Evolutionary conservation across 1,140 invertebrate species (phyloP).

Genomic region (Latrodectus geometricus): DNA sequence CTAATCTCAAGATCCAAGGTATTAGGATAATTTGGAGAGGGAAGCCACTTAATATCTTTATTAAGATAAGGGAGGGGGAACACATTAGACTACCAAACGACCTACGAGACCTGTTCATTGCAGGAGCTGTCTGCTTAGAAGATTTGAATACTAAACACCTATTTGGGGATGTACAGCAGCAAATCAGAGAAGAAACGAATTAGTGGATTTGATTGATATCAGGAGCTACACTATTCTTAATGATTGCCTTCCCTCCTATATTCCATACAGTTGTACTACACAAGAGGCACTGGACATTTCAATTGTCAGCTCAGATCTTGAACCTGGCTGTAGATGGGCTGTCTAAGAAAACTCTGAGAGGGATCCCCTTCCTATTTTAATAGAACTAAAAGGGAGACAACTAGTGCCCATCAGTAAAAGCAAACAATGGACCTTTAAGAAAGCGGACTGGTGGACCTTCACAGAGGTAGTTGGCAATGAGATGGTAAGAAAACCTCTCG

Average conservation of each 20-base stretch:
- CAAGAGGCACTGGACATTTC: neutral
- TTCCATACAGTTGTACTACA: neutral
- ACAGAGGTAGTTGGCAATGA: neutral
- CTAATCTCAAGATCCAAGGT: too few species aligned
- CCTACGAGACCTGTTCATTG: too few species aligned
- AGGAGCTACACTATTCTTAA: neutral
- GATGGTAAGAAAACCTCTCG: neutral
- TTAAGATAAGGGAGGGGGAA: too few species aligned
- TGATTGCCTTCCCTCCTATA: neutral
- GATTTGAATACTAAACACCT: too few species aligned
- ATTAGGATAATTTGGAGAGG: too few species aligned
- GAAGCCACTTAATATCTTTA: too few species aligned
- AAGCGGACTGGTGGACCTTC: neutral
- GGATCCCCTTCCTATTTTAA: neutral
- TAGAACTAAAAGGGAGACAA: constrained; percentile 1
- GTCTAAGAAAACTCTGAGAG: neutral
- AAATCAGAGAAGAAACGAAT: neutral
- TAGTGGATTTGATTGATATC: neutral
- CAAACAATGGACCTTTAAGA: neutral
- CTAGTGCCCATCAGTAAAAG: neutral
- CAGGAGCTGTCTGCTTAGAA: too few species aligned
- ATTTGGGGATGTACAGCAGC: neutral
- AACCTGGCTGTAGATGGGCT: neutral
- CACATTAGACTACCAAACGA: too few species aligned
- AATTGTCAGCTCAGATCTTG: neutral